Percentiles rank a stretch among this genome's conserved stretches.
Conservation (phyloP, 1,140 invertebrate genomes). For the Brachystomella parvula region DNA sequence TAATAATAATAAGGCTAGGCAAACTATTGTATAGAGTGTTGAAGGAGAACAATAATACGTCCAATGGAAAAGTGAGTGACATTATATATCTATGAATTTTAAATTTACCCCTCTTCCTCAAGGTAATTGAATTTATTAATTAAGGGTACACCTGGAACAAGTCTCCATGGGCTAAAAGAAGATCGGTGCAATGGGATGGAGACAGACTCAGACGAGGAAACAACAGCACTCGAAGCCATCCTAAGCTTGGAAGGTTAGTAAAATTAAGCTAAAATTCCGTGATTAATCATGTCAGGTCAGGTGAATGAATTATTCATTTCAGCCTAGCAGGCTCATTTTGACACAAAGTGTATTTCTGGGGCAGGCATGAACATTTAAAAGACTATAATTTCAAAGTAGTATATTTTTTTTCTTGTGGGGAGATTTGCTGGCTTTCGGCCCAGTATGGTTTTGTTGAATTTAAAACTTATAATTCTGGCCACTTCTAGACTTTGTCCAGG, state of each 20-base stretch:
- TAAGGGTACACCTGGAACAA: not conserved
- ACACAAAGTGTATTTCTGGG: not conserved
- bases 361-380: too few species aligned
- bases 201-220: slow-evolving; percentile 27
- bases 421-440: not conserved
- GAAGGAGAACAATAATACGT: not conserved
- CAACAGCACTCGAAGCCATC: slow-evolving; percentile 21
- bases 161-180: not conserved
- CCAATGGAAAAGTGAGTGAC: not conserved
- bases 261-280: too few species aligned
- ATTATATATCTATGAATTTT: not conserved
- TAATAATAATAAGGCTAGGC: not conserved
- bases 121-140: not conserved
- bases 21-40: not conserved
- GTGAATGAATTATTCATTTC: not conserved
- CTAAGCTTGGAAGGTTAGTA: slow-evolving; percentile 25
- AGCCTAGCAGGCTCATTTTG: not conserved
- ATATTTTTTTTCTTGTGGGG: not conserved
- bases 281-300: not conserved
- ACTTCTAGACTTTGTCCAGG: too few species aligned
- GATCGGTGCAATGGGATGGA: slow-evolving; percentile 28
- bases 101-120: not conserved
- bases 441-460: not conserved
- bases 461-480: not conserved
- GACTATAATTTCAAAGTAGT: too few species aligned